Evolutionary conservation across 1,140 invertebrate species (phyloP).

Genomic region (Cherax quadricarinatus): DNA sequence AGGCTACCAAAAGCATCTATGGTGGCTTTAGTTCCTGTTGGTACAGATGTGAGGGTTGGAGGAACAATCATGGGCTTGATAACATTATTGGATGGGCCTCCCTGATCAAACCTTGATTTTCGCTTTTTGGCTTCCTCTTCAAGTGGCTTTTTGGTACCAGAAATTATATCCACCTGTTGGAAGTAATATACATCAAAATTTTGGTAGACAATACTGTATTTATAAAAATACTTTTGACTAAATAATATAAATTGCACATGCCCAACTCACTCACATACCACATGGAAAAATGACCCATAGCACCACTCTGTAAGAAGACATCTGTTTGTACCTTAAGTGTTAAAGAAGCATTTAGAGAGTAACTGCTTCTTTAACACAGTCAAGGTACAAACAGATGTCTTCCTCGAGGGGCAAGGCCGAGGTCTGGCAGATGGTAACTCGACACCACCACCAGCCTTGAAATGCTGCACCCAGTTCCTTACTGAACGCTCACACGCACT

Average conservation of each 20-base stretch:
- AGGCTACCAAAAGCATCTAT: slow-evolving; percentile 76
- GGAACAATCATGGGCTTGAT: slow-evolving; percentile 72
- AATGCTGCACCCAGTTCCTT: too few species aligned
- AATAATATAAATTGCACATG: background rate
- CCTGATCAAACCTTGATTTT: slow-evolving; percentile 76
- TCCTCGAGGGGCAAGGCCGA: too few species aligned
- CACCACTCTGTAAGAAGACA: too few species aligned
- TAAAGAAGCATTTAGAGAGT: too few species aligned
- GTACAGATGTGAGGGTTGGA: slow-evolving; percentile 73
- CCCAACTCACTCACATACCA: too few species aligned
- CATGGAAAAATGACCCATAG: too few species aligned
- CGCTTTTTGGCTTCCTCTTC: slow-evolving; percentile 74
- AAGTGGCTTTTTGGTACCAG: slow-evolving; percentile 81
- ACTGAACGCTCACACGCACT: too few species aligned
- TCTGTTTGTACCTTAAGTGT: too few species aligned
- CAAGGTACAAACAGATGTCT: too few species aligned
- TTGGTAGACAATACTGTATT: background rate
- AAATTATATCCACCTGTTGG: slow-evolving; percentile 86
- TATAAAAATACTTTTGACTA: background rate
- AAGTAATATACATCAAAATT: background rate
- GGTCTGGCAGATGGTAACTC: too few species aligned
- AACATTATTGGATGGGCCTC: slow-evolving; percentile 56
- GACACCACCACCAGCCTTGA: too few species aligned
- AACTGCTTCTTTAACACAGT: too few species aligned
- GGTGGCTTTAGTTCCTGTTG: slow-evolving; percentile 75